Conservation (phyloP, 2,113 vertebrate species). For the Corythornis vintsioides region DNA sequence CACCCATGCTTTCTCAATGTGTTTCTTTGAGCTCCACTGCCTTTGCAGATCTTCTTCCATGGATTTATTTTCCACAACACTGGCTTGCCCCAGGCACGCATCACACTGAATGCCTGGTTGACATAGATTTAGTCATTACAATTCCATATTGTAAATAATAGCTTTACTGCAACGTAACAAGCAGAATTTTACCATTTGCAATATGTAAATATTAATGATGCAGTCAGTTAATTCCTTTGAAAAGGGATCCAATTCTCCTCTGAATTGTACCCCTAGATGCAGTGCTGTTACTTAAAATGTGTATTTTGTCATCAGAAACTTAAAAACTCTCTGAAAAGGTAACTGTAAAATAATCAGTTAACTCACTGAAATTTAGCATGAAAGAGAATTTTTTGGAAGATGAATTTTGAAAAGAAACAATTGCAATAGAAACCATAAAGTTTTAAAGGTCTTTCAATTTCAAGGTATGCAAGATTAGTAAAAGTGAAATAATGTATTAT, state of each 20-base stretch:
- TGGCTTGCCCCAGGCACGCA: constrained; percentile 15
- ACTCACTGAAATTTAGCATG: not conserved
- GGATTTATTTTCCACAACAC: constrained; percentile 2
- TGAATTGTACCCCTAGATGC: not conserved
- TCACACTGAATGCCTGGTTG: not conserved
- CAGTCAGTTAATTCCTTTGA: not conserved
- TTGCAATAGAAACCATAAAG: not conserved
- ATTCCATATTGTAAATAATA: not conserved
- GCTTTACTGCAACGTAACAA: not conserved
- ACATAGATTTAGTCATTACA: not conserved
- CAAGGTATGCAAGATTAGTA: not conserved
- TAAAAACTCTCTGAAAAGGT: not conserved
- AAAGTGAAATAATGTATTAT: not conserved
- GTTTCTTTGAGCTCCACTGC: constrained; percentile 1
- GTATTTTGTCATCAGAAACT: not conserved
- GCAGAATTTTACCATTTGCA: not conserved
- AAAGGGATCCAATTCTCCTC: not conserved
- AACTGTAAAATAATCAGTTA: not conserved
- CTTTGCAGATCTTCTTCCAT: not conserved
- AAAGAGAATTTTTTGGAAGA: constrained; percentile 17
- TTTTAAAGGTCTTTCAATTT: constrained; percentile 31
- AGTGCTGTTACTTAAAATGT: not conserved
- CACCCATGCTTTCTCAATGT: not conserved
- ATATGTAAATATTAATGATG: not conserved
- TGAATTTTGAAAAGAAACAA: constrained; percentile 16